phyloP scores from a whole-genome alignment of 2,797 vertebrate genomes.

The Buphagus erythrorhynchus region DNA sequence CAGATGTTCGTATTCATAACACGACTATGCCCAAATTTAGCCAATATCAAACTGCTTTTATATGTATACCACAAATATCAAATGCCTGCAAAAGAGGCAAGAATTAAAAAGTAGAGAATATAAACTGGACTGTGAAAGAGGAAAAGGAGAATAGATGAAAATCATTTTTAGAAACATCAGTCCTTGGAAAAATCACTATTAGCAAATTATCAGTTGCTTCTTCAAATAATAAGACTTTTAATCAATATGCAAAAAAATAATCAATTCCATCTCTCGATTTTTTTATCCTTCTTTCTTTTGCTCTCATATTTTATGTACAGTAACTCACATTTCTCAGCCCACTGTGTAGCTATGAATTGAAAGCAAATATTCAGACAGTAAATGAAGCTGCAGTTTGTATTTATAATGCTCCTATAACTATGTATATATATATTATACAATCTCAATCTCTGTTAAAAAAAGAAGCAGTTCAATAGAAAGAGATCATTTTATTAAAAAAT shows the following conservation, averaged over 20 bases:
- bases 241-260: slow-evolving; percentile 49
- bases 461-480: slow-evolving; percentile 89
- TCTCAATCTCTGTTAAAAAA: slow-evolving; percentile 59
- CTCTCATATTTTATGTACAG: slow-evolving; percentile 50
- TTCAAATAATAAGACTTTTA: slow-evolving; percentile 33
- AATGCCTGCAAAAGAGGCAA: slow-evolving; percentile 7
- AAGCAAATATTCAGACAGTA: slow-evolving; percentile 52
- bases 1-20: slow-evolving; percentile 65
- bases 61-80: slow-evolving; percentile 24
- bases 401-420: slow-evolving; percentile 38
- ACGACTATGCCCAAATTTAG: slow-evolving; percentile 58
- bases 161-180: background rate
- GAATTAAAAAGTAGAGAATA: slow-evolving; percentile 21
- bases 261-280: slow-evolving; percentile 45
- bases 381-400: slow-evolving; percentile 56
- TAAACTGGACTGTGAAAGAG: slow-evolving; percentile 37
- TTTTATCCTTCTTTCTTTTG: slow-evolving; percentile 52
- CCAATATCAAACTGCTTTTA: slow-evolving; percentile 52
- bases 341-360: slow-evolving; percentile 34
- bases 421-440: slow-evolving; percentile 59
- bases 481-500: slow-evolving; percentile 85
- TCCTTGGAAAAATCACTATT: slow-evolving; percentile 47
- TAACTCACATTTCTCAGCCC: slow-evolving; percentile 22
- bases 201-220: slow-evolving; percentile 41
- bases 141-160: slow-evolving; percentile 22